phyloP scores from a whole-genome alignment of 2,888 invertebrate species.

The Catocala sponsa region DNA sequence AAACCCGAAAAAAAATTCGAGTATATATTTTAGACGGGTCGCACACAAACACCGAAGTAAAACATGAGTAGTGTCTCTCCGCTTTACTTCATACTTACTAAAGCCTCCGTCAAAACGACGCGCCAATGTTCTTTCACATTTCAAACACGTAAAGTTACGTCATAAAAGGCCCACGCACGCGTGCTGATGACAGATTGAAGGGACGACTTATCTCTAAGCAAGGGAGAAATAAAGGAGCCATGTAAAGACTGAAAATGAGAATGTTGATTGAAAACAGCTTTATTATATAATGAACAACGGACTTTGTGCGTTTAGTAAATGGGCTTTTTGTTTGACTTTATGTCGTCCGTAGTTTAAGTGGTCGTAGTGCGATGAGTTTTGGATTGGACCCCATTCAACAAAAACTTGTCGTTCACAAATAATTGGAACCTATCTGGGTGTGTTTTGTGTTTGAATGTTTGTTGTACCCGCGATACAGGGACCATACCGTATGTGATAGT shows the following conservation, averaged over 20 bases:
- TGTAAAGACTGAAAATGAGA: conserved; percentile 10
- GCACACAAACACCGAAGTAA: neutral
- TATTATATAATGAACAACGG: conserved; percentile 3
- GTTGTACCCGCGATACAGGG: too few species aligned
- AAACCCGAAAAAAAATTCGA: too few species aligned
- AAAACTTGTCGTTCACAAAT: too few species aligned
- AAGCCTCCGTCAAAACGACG: conserved; percentile 5
- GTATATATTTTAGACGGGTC: neutral
- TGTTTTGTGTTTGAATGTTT: too few species aligned
- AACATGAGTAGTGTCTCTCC: neutral
- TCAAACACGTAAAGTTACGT: conserved; percentile 22
- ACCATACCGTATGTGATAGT: too few species aligned
- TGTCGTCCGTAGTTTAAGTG: too few species aligned
- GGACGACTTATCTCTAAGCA: conserved; percentile 20
- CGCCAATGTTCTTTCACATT: conserved; percentile 18
- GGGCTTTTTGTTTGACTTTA: too few species aligned
- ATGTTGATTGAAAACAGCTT: conserved; percentile 11
- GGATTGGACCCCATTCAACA: too few species aligned
- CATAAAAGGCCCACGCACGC: conserved; percentile 20
- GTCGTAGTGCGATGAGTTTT: too few species aligned
- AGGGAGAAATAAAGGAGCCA: conserved; percentile 14
- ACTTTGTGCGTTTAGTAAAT: neutral
- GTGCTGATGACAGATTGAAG: conserved; percentile 21
- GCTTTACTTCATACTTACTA: conserved; percentile 1
- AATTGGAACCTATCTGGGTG: too few species aligned